Percentiles rank a stretch among this genome's conserved stretches.
phyloP scores from a whole-genome alignment of 2,113 vertebrate genomes.

The Leptosomus discolor region DNA sequence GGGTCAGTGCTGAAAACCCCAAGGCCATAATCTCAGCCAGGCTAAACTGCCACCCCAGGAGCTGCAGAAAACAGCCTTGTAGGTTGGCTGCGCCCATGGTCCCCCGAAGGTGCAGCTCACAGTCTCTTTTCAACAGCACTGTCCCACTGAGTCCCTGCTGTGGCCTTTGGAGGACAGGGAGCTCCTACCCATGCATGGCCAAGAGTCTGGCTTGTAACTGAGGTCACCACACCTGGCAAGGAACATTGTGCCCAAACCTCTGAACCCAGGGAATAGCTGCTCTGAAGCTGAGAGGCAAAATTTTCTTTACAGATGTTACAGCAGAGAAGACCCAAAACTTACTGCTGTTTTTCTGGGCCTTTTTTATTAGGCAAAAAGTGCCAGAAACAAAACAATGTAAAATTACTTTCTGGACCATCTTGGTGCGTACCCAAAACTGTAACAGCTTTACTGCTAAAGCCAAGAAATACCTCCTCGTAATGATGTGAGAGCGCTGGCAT shows the following conservation, averaged over 20 bases:
- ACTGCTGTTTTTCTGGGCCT: not conserved
- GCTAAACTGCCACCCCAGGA: not conserved
- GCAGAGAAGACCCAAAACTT: not conserved
- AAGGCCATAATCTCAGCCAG: not conserved
- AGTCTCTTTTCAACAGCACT: not conserved
- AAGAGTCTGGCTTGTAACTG: not conserved
- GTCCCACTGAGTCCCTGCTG: no score
- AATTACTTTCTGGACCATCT: not conserved
- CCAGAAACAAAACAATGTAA: not conserved
- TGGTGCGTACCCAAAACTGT: not conserved
- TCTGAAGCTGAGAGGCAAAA: not conserved
- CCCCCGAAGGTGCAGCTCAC: not conserved
- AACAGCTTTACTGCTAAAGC: not conserved
- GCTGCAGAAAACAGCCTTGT: not conserved
- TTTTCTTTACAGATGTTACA: not conserved
- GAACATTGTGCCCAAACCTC: not conserved
- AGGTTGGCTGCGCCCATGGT: rapidly evolving
- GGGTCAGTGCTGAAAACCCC: not conserved
- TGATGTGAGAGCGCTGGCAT: not conserved
- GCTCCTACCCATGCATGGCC: not conserved
- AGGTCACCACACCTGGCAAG: not conserved
- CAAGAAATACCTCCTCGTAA: not conserved
- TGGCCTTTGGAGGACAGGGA: not conserved
- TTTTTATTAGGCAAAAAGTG: not conserved
- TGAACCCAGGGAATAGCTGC: not conserved